Base-by-base conservation (phyloP, 1,140 invertebrate species). In the Latrodectus geometricus region DNA sequence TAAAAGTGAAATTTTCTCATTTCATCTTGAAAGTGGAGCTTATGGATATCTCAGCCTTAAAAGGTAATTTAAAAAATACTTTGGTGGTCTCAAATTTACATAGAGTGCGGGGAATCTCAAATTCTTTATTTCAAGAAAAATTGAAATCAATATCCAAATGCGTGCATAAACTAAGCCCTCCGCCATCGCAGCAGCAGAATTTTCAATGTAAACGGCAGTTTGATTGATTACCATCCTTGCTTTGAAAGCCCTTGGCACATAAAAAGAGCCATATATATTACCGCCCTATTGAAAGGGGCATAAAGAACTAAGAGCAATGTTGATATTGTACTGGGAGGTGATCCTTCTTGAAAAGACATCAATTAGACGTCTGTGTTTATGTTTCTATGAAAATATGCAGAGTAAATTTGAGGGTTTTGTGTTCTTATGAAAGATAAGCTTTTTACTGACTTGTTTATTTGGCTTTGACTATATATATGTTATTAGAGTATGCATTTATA, bases 201-300 rank as follows among this genome's bases (percentile, higher is more conserved):
- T 75, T 75, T 52, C 73, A 75, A 52, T 75, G 73, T 52, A 54
- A 75, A 75, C n/a, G 73, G 50, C 73, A 75, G 73, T 54, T 75
- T 75, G 73, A 75, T 75, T 23, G 73, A 75, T 75, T 75, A 75
- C 50, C 50, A 21, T 7, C 8, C n/a, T 61, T 61, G 11, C 54
- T 61, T 61, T 61, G 54, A 61, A 61, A 61, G 54, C 54, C 54
- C 54, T 14, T 61, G 54, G 54, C 54, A 61, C 17, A 61, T 61
- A 61, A 61, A 61, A 61, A 17, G 11, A 17, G 11, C 8, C 54
- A 61, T 61, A 61, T 61, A 61, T 61, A 61, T 61, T 61, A 61
- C 54, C 54, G 54, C 17, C 54, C 54, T 61, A 14, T 61, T 17
- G 17, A 61, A 61, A 61, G 54, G 17, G 54, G 54, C 54, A 61